A percentile compares a stretch with the other conserved stretches of the same genome.
Evolutionary conservation across 2,797 vertebrate genomes (phyloP).

Genomic region (Mormyrops boulengeri): DNA sequence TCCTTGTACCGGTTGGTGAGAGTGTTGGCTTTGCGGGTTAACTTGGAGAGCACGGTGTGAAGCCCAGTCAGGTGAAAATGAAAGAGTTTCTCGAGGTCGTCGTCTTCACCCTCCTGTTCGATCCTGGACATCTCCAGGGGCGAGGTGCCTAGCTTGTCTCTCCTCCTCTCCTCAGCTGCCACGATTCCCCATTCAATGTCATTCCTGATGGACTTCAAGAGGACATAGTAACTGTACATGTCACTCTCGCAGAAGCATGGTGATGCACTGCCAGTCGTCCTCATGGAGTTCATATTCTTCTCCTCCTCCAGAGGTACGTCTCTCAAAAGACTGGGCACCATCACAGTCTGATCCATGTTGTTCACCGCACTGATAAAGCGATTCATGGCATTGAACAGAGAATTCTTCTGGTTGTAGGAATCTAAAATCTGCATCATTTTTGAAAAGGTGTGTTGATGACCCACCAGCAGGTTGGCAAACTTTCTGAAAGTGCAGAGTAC

Average conservation of each 20-base stretch:
- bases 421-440: conserved; percentile 81
- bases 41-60: conserved; percentile 76
- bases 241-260: conserved; percentile 66
- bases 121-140: conserved; percentile 49
- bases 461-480: not conserved
- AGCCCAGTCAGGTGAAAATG: conserved; percentile 83
- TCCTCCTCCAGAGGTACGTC: conserved; percentile 86
- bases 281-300: conserved; percentile 49
- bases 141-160: conserved; percentile 55
- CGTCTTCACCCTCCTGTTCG: conserved; percentile 60
- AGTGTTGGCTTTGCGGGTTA: conserved; percentile 80
- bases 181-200: conserved; percentile 90
- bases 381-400: conserved; percentile 87
- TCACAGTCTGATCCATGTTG: conserved; percentile 97
- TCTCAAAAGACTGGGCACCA: conserved; percentile 90
- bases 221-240: conserved; percentile 92
- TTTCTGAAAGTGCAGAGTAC: not conserved
- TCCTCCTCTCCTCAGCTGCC: conserved; percentile 59
- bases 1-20: conserved; percentile 88
- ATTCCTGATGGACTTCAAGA: conserved; percentile 89
- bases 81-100: conserved; percentile 82
- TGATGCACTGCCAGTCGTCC: conserved; percentile 47
- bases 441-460: not conserved
- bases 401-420: conserved; percentile 81
- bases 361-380: conserved; percentile 92